phyloP scores from a whole-genome alignment of 2,113 vertebrate species.

The Hystrix brachyura region DNA sequence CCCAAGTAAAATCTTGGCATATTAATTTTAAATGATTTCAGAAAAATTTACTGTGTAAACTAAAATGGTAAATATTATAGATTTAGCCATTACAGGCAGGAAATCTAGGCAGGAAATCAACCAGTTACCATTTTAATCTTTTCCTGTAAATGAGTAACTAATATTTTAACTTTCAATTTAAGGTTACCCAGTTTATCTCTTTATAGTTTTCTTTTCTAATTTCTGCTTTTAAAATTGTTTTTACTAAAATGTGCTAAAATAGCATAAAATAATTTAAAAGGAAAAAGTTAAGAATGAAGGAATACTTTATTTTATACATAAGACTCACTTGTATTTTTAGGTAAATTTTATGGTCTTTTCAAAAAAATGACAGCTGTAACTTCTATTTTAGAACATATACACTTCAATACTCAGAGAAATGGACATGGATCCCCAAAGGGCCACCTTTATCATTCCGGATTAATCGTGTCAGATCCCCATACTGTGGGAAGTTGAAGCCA shows the following conservation, averaged over 20 bases:
- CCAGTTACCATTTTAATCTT: not conserved
- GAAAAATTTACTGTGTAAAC: not conserved
- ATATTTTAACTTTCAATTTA: constrained; percentile 16
- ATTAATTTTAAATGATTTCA: not conserved
- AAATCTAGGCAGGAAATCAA: not conserved
- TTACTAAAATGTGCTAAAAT: not conserved
- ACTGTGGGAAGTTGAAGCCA: constrained; percentile 73
- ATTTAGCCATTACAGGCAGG: not conserved
- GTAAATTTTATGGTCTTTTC: not conserved
- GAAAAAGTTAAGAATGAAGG: not conserved
- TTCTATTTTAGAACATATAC: constrained; percentile 47
- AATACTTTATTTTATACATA: constrained; percentile 10
- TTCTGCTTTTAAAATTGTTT: not conserved
- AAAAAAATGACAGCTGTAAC: constrained; percentile 51
- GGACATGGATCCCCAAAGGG: constrained; percentile 52
- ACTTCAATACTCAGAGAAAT: constrained; percentile 72
- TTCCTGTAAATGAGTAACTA: constrained; percentile 1
- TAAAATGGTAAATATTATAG: not conserved
- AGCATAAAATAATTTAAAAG: not conserved
- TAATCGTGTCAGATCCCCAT: constrained; percentile 77
- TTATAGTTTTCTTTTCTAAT: not conserved
- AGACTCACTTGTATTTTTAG: not conserved
- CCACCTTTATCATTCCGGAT: constrained; percentile 70
- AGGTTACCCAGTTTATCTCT: not conserved
- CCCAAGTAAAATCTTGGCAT: not conserved